Base-by-base conservation (phyloP, 30 jellyfish, hydroid and myxozoan genomes). In the Hydractinia echinata region DNA sequence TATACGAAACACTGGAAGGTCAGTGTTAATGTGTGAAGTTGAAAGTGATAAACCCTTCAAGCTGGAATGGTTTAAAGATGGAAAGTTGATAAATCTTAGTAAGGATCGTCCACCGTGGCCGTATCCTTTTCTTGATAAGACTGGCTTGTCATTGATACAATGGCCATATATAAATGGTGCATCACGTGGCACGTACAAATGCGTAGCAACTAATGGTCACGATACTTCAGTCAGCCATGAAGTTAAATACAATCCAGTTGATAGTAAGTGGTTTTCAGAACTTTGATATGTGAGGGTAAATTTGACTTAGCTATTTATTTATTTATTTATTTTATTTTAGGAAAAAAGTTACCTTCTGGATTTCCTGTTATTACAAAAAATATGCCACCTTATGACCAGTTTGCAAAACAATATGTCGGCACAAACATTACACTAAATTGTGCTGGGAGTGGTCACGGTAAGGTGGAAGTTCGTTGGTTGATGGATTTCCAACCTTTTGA, bases 261-360 rank as follows among this genome's bases (percentile, higher is more conserved):
- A 76, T 21, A 81, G 73, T 55, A 55, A 76, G 81, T 16, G 51
- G 19, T 21, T 6, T 54, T 39, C 8, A 6, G 16, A 77, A 20
- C 8, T 9, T 13, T 71, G 10, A 3, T 11, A 50, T 71, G 67
- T 4, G 1, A 20, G 9, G 60, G 2, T 39, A 20, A 71, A 19
- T 8, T n/a, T 14, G 10, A 9, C 9, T 0, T 10, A 9, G 55
- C 15, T 71, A 30, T 19, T n/a, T 50, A 71, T n/a, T 30, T 54
- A 10, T 15, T 51, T 39, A 18, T 64, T 77, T 51, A 11, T 58
- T 72, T 60, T 52, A 61, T 76, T 79, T 21, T 72, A 91, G 97
- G 54, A 61, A 58, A 74, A 7, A 83, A 91, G 51, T 87, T 91
- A 16, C 96, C 96, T 9, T 76, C 87, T 66, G 98, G 95, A 10